These are phyloP conservation scores for Ranitomeya variabilis DNA, from an alignment of 2,113 vertebrate species.

Conservation along the genomic window DNA sequence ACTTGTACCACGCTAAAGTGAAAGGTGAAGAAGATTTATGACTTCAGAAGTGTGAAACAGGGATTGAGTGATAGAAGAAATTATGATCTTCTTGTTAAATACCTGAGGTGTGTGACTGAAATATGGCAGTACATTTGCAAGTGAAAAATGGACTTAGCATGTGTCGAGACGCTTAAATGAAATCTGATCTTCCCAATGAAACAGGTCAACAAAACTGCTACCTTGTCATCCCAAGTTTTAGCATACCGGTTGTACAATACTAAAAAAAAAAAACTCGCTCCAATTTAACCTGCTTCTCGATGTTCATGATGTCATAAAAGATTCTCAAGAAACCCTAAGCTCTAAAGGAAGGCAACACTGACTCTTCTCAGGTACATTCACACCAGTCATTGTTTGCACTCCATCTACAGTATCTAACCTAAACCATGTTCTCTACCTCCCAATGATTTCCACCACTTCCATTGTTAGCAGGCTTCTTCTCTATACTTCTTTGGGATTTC, in stretches of 20 bases:
- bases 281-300: not conserved
- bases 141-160: constrained; percentile 23
- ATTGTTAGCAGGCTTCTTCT: no score
- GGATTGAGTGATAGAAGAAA: constrained; percentile 44
- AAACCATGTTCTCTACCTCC: no score
- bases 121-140: constrained; percentile 19
- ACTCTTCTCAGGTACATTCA: no score
- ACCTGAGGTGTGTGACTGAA: constrained; percentile 40
- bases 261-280: not conserved
- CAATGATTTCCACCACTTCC: no score
- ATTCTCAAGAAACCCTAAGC: not conserved
- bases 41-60: constrained; percentile 24
- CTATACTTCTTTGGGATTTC: no score
- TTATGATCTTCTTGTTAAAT: constrained; percentile 50
- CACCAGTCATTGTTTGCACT: no score
- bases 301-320: not conserved
- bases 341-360: not conserved
- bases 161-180: constrained; percentile 9
- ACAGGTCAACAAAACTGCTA: not conserved
- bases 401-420: no score
- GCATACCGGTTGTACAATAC: not conserved
- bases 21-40: constrained; percentile 45
- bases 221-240: constrained; percentile 16
- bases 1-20: constrained; percentile 1
- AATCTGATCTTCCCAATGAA: constrained; percentile 15